These are phyloP conservation scores for Nyctereutes procyonoides DNA, from an alignment of 2,113 vertebrate species.

Conservation along the genomic window DNA sequence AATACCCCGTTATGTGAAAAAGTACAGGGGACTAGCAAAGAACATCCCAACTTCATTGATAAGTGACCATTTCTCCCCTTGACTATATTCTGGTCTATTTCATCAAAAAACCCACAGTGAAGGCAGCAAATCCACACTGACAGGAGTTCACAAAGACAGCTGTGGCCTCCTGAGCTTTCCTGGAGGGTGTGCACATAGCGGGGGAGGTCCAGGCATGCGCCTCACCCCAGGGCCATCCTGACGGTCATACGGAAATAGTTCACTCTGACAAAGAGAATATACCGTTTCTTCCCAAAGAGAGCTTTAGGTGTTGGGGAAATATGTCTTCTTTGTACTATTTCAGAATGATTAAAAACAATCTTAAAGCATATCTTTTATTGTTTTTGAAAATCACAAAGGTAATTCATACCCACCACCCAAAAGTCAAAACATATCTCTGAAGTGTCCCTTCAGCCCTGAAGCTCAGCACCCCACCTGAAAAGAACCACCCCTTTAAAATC, in stretches of 20 bases:
- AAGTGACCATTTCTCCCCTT: neutral
- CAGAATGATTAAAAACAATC: neutral
- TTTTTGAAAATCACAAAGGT: slow-evolving; percentile 11
- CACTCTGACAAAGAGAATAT: neutral
- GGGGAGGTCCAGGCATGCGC: neutral
- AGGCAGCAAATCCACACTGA: neutral
- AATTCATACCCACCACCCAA: neutral
- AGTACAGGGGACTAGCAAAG: neutral
- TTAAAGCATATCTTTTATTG: neutral
- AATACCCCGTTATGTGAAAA: neutral
- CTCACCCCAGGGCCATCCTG: neutral
- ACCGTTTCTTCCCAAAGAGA: neutral
- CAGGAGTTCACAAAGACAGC: neutral
- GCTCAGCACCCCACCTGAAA: neutral
- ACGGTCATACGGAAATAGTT: neutral
- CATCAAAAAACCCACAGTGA: neutral
- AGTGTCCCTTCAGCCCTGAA: neutral
- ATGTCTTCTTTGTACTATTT: neutral
- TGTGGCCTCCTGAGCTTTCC: neutral
- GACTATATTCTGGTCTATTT: neutral
- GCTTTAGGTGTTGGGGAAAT: neutral
- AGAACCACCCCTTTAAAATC: neutral
- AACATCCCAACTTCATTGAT: neutral
- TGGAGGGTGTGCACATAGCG: neutral
- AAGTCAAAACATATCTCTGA: neutral